Evolutionary conservation across 2,113 vertebrate genomes (phyloP).

Genomic region (Serilophus lunatus): DNA sequence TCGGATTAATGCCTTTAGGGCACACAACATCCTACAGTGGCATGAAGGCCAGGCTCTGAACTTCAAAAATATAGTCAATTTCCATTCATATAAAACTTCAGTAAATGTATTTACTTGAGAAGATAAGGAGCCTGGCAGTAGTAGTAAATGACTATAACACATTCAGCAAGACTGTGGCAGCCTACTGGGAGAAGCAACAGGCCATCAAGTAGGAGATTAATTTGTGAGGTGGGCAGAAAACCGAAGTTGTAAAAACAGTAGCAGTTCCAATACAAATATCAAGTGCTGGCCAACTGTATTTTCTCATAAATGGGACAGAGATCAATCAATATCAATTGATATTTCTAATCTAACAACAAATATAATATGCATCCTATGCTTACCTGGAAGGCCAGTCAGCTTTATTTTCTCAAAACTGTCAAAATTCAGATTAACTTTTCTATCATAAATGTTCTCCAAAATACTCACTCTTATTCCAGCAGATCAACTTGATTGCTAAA

Average conservation of each 20-base stretch:
- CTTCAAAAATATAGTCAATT: neutral
- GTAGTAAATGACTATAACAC: neutral
- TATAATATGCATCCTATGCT: neutral
- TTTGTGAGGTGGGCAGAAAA: neutral
- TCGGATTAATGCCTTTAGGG: neutral
- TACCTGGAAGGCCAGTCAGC: neutral
- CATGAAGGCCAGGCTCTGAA: neutral
- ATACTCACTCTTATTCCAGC: neutral
- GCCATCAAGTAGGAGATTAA: neutral
- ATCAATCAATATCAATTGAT: fast-evolving
- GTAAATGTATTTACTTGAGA: neutral
- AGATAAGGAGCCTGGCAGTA: neutral
- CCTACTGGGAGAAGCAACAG: neutral
- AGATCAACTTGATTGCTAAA: neutral
- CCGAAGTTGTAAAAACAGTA: neutral
- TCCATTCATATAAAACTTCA: neutral
- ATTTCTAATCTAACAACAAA: neutral
- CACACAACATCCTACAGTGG: neutral
- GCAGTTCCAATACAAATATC: neutral
- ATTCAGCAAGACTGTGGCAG: neutral
- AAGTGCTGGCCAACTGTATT: neutral
- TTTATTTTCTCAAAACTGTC: neutral
- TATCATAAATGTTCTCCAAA: neutral
- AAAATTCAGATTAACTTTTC: neutral
- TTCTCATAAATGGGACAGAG: neutral